These are phyloP conservation scores for Abscondita cerata DNA, from an alignment of 2,888 invertebrate genomes.

Conservation along the genomic window DNA sequence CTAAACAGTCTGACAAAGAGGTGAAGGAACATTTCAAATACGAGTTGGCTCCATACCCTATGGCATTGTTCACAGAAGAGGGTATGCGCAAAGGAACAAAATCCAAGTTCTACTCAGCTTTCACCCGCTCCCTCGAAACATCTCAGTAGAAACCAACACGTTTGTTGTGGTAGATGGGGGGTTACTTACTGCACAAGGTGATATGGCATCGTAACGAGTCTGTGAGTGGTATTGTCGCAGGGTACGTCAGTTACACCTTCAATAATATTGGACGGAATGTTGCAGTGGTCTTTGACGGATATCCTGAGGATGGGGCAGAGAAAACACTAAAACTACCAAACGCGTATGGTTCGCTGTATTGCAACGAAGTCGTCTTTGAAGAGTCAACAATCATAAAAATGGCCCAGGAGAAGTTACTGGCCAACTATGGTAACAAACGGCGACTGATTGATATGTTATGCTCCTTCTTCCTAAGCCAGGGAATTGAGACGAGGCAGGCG, in stretches of 20 bases:
- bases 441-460: background rate
- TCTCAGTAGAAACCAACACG: background rate
- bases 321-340: background rate
- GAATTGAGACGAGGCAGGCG: background rate
- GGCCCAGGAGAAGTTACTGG: background rate
- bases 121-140: background rate
- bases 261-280: background rate
- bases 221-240: background rate
- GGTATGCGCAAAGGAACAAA: slow-evolving; percentile 39
- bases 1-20: slow-evolving; percentile 35
- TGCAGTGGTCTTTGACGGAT: background rate
- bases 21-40: slow-evolving; percentile 30
- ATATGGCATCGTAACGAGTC: slow-evolving; percentile 4
- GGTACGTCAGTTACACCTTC: background rate
- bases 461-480: background rate
- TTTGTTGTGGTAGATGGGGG: slow-evolving; percentile 15
- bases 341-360: no score
- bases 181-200: slow-evolving; percentile 1
- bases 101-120: slow-evolving; percentile 28
- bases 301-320: background rate
- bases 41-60: slow-evolving; percentile 21
- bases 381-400: no score
- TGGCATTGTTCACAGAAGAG: slow-evolving; percentile 31
- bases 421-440: background rate
- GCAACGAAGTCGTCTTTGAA: no score